A percentile compares a stretch with the other conserved stretches of the same genome.
Evolutionary conservation across 1,140 invertebrate species (phyloP).

Genomic region (Goniozus legneri): DNA sequence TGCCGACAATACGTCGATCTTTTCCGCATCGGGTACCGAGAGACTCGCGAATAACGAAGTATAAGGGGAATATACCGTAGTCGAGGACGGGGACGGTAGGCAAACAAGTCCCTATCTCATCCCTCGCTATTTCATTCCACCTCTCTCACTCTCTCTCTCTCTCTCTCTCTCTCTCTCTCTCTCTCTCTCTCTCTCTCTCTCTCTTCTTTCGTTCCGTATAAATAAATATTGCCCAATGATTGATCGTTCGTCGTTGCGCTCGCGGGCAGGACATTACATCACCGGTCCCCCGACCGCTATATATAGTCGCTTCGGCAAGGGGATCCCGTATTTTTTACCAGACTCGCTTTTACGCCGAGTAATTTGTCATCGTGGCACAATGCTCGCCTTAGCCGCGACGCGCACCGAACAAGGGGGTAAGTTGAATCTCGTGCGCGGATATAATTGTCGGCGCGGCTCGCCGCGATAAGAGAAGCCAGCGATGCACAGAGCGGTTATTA

Average conservation of each 20-base stretch:
- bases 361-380: conserved; percentile 38
- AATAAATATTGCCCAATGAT: conserved; percentile 43
- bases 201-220: conserved; percentile 23
- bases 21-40: conserved; percentile 3
- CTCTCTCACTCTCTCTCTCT: too few relatives aligned
- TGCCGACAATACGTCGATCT: conserved; percentile 21
- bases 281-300: conserved; percentile 4
- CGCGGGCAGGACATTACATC: conserved; percentile 26
- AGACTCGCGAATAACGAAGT: background rate
- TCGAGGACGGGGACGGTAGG: conserved; percentile 3
- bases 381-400: conserved; percentile 18
- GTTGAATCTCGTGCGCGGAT: conserved; percentile 30
- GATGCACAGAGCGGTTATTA: too few relatives aligned
- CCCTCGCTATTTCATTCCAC: too few relatives aligned
- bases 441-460: conserved; percentile 19
- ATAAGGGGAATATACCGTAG: background rate
- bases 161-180: too few relatives aligned
- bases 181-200: conserved; percentile 3
- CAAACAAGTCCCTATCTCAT: conserved; percentile 18
- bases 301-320: conserved; percentile 1
- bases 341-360: conserved; percentile 22
- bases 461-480: background rate
- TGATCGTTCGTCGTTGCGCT: conserved; percentile 30
- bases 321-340: conserved; percentile 26
- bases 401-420: conserved; percentile 23